Base-by-base conservation (phyloP, 2,797 vertebrate species). In the Platyrinchus mystaceus region DNA sequence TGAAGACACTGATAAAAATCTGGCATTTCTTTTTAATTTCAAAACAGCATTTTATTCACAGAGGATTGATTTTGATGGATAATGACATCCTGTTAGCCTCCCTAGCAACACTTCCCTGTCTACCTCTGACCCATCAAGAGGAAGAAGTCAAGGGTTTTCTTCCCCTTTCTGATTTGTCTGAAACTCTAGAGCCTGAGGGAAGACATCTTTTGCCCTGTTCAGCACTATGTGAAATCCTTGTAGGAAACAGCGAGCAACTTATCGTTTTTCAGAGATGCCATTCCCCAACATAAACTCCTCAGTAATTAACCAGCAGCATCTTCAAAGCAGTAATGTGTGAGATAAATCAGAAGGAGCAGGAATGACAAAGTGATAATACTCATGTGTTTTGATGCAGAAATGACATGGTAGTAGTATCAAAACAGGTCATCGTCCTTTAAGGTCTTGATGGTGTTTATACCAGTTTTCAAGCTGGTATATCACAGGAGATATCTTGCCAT, bases 291-390 rank as follows among this genome's bases (percentile, higher is more conserved):
- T 44, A 81, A 89, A 26, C 6, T 9, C 11, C n/a, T 92, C 67
- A 64, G 74, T 79, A 94, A 92, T 92, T 93, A 95, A 94, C 34
- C 10, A 49, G 7, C 21, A 95, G 11, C 34, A 67, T 56, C 84
- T 87, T 94, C 77, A 84, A 76, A 92, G 30, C 46, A 78, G 41
- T 64, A 70, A 67, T 14, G 20, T 85, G 68, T 24, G n/a, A 87
- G 46, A 82, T 76, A 90, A 89, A 84, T 78, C 43, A 87, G 60
- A 56, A 87, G 50, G 22, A 87, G 12, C 3, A 37, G 55, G 60
- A 76, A 52, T 74, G 67, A 78, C 58, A 75, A 68, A 3, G 26
- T 36, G 60, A 70, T 62, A 69, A 90, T 73, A 88, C 28, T 13
- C 9, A 4, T 30, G 47, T 56, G 68, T 87, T 92, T 89, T 79